These are phyloP conservation scores for Amniataba percoides DNA, from an alignment of 2,797 vertebrate species.

Conservation along the genomic window DNA sequence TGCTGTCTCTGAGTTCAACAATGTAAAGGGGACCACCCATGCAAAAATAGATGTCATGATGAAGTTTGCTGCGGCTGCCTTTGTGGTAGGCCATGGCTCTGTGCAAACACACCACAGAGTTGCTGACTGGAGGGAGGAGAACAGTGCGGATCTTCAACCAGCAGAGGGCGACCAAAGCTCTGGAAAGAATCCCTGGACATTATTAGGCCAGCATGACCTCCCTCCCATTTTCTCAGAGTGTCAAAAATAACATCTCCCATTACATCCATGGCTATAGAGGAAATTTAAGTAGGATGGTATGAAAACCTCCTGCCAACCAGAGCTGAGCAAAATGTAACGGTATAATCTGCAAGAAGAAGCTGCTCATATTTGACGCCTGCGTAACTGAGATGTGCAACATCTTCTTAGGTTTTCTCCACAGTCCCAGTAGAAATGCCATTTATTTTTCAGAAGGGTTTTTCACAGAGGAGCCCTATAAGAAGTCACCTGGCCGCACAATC, in stretches of 20 bases:
- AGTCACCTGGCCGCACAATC: slow-evolving; percentile 62
- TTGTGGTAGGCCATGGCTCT: slow-evolving; percentile 55
- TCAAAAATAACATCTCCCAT: slow-evolving; percentile 84
- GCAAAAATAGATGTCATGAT: slow-evolving; percentile 73
- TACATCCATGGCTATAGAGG: slow-evolving; percentile 77
- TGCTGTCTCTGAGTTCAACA: slow-evolving; percentile 74
- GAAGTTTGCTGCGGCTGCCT: slow-evolving; percentile 48
- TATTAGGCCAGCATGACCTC: slow-evolving; percentile 62
- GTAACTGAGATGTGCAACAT: slow-evolving; percentile 44
- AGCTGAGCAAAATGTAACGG: slow-evolving; percentile 67
- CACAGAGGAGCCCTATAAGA: slow-evolving; percentile 28
- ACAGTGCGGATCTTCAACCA: slow-evolving; percentile 43
- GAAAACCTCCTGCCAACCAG: slow-evolving; percentile 72
- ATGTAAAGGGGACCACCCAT: slow-evolving; percentile 81
- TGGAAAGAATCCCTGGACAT: slow-evolving; percentile 62
- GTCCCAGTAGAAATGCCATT: slow-evolving; percentile 27
- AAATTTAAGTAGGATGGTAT: slow-evolving; percentile 82
- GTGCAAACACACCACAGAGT: slow-evolving; percentile 53
- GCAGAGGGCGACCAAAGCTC: slow-evolving; percentile 76
- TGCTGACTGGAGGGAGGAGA: slow-evolving; percentile 47
- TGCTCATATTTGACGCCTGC: slow-evolving; percentile 37
- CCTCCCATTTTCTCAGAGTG: slow-evolving; percentile 75
- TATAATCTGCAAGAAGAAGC: slow-evolving; percentile 61
- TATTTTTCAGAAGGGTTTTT: slow-evolving; percentile 40
- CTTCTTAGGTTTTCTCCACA: slow-evolving; percentile 23